Conservation (phyloP, 2,797 vertebrate species). For the Limosa lapponica region DNA sequence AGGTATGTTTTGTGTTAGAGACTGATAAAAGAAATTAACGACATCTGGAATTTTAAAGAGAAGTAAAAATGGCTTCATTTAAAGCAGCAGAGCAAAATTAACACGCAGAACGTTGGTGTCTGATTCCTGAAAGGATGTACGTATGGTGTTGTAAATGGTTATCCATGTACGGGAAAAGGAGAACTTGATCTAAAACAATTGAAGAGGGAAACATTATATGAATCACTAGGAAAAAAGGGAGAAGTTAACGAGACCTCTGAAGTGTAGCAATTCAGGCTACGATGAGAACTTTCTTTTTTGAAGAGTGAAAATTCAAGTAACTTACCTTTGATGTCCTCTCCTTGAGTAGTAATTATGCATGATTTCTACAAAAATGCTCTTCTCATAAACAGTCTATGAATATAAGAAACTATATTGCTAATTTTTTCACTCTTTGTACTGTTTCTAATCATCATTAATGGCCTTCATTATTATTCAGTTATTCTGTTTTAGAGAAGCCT, state of each 20-base stretch:
- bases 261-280: background rate
- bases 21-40: constrained; percentile 22
- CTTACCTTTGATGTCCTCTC: background rate
- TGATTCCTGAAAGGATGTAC: background rate
- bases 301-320: constrained; percentile 7
- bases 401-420: background rate
- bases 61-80: background rate
- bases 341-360: background rate
- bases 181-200: background rate
- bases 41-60: constrained; percentile 20
- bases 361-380: constrained; percentile 17
- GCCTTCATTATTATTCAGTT: constrained; percentile 58
- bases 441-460: constrained; percentile 45
- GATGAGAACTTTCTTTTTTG: background rate
- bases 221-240: background rate
- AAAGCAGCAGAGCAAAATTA: background rate
- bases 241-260: background rate
- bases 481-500: constrained; percentile 40
- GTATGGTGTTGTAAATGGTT: background rate
- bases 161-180: background rate
- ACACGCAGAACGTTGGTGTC: background rate
- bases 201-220: background rate
- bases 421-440: constrained; percentile 33
- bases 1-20: constrained; percentile 45
- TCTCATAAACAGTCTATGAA: background rate